Base-by-base conservation (phyloP, 2,888 invertebrate species). In the Eilema depressum region DNA sequence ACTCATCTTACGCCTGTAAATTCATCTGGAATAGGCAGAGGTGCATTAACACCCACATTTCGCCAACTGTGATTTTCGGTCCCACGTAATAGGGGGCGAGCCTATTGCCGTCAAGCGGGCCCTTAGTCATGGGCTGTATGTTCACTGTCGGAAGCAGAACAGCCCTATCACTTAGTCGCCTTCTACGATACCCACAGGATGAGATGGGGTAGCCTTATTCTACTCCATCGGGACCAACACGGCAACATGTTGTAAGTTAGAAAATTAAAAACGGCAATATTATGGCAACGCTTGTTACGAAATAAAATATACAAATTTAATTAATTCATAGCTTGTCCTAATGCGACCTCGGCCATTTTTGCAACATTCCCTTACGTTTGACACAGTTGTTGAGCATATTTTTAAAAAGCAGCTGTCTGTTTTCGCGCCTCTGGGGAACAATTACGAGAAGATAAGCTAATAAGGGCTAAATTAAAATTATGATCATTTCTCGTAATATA, bases 331-430 rank as follows among this genome's bases (percentile, higher is more conserved):
- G 20, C 20, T 8, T 53, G 5, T n/a, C 53, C 53, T 53, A n/a
- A 53, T n/a, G n/a, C n/a, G 53, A 2, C n/a, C 53, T n/a, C 8
- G 10, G n/a, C 53, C 53, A 53, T 53, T 53, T 53, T 53, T 12
- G 53, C n/a, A 53, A 53, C n/a, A 53, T 53, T 53, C 47, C 20
- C 53, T 53, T 53, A 53, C 53, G n/a, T n/a, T 53, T n/a, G 53
- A 53, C 20, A 53, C 20, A n/a, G 10, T 53, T 53, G 53, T 53
- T 53, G 7, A 53, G n/a, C 53, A 53, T 10, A 53, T 53, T 53
- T 53, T 53, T 53, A n/a, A n/a, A 53, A 53, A 53, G 53, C 53
- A 53, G 53, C 53, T 53, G 53, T 53, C 53, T n/a, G 10, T 53
- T 53, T n/a, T 53, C n/a, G 20, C 53, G n/a, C 8, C 53, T 53